Evolutionary conservation across 1,140 invertebrate genomes (phyloP).

Genomic region (Plectrocnemia conspersa): DNA sequence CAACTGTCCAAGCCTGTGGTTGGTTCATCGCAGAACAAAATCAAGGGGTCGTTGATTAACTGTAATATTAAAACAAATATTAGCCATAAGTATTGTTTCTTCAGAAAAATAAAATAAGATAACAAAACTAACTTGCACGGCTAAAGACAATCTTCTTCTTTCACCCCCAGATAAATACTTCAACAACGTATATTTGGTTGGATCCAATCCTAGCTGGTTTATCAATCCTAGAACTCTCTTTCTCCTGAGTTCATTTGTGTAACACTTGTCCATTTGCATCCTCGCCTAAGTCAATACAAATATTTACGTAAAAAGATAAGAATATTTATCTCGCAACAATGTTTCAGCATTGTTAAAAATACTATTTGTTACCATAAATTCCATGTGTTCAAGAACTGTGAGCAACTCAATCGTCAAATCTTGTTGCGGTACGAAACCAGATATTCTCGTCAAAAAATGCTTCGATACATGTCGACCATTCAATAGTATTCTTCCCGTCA

Average conservation of each 20-base stretch:
- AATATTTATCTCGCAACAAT: background rate
- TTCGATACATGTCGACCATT: slow-evolving; percentile 60
- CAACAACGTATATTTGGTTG: slow-evolving; percentile 63
- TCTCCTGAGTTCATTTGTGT: slow-evolving; percentile 42
- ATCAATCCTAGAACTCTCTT: slow-evolving; percentile 48
- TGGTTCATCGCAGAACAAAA: slow-evolving; percentile 79
- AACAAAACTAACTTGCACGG: slow-evolving; percentile 63
- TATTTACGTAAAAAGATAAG: slow-evolving; percentile 7
- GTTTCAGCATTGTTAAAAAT: background rate
- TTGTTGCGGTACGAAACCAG: slow-evolving; percentile 68
- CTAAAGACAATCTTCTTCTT: slow-evolving; percentile 77
- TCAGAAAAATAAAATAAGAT: background rate
- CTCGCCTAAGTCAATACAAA: slow-evolving; percentile 45
- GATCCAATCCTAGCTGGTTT: slow-evolving; percentile 61
- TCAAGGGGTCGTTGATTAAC: slow-evolving; percentile 69
- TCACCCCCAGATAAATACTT: slow-evolving; percentile 78
- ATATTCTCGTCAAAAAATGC: slow-evolving; percentile 61
- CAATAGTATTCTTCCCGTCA: slow-evolving; percentile 61
- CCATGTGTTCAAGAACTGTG: slow-evolving; percentile 67
- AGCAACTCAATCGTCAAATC: slow-evolving; percentile 64
- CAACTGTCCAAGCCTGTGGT: slow-evolving; percentile 81
- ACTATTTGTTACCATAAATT: slow-evolving; percentile 62
- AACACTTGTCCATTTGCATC: slow-evolving; percentile 55
- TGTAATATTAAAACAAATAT: slow-evolving; percentile 42
- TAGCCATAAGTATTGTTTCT: slow-evolving; percentile 16